These are phyloP conservation scores for Oscheius sp. DNA, from an alignment of 2,888 invertebrate genomes.

Conservation along the genomic window DNA sequence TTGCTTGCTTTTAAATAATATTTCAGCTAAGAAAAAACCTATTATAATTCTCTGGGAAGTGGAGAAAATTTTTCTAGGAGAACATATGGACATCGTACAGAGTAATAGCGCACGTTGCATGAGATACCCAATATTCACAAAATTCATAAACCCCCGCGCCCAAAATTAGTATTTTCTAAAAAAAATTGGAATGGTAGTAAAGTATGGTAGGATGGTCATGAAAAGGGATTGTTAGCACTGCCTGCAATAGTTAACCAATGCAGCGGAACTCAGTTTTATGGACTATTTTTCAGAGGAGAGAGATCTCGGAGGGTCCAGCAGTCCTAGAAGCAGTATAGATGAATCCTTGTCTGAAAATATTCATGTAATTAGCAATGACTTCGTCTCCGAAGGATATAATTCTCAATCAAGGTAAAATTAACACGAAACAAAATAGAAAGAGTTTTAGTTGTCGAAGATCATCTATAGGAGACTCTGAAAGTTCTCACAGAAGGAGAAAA, in stretches of 20 bases:
- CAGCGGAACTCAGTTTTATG: background rate
- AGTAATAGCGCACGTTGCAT: constrained; percentile 3
- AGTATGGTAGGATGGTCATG: constrained; percentile 18
- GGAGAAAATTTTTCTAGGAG: constrained; percentile 15
- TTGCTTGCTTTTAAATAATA: background rate
- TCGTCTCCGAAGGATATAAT: constrained; percentile 58
- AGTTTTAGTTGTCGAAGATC: constrained; percentile 17
- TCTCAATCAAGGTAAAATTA: constrained; percentile 56
- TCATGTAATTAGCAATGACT: constrained; percentile 70
- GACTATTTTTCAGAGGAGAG: constrained; percentile 65
- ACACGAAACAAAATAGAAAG: background rate
- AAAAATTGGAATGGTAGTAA: constrained; percentile 26
- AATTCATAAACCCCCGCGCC: background rate
- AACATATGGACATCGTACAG: constrained; percentile 12
- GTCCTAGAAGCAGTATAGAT: constrained; percentile 59
- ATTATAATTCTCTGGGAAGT: constrained; percentile 22
- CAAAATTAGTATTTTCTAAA: background rate
- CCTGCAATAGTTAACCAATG: constrained; percentile 17
- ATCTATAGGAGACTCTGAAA: constrained; percentile 39
- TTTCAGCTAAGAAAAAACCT: constrained; percentile 18
- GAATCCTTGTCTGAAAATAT: constrained; percentile 68
- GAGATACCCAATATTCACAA: background rate
- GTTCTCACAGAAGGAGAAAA: constrained; percentile 19
- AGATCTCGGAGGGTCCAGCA: constrained; percentile 65
- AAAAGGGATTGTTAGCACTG: constrained; percentile 31